Conservation (phyloP, 2,113 vertebrate species). For the Progne subis region DNA sequence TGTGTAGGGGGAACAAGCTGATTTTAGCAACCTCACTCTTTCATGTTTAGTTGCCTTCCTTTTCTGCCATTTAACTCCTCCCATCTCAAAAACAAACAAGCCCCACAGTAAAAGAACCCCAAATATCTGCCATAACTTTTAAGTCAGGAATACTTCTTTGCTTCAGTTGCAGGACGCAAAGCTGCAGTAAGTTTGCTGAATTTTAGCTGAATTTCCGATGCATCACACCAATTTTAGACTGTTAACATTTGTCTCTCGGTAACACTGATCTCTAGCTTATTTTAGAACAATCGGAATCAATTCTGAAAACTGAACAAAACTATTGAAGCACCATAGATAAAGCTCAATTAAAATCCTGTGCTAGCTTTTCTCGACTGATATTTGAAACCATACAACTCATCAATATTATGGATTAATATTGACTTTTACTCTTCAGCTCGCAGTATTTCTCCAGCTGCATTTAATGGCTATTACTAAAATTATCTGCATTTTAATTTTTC, state of each 20-base stretch:
- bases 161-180: background rate
- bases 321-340: background rate
- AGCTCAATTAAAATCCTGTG: background rate
- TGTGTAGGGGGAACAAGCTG: fast-evolving
- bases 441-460: conserved; percentile 24
- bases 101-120: background rate
- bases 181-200: background rate
- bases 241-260: background rate
- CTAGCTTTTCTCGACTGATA: background rate
- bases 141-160: background rate
- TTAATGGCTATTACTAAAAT: conserved; percentile 31
- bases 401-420: conserved; percentile 23
- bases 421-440: background rate
- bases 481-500: conserved; percentile 40
- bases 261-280: background rate
- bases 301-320: background rate
- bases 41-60: background rate
- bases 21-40: background rate
- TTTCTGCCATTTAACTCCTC: background rate
- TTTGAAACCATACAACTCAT: conserved; percentile 11
- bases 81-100: background rate
- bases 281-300: background rate
- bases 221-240: background rate
- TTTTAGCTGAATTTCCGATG: background rate
- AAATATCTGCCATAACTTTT: background rate